Base-by-base conservation (phyloP, 2,113 vertebrate genomes). In the Proterorhinus semilunaris region DNA sequence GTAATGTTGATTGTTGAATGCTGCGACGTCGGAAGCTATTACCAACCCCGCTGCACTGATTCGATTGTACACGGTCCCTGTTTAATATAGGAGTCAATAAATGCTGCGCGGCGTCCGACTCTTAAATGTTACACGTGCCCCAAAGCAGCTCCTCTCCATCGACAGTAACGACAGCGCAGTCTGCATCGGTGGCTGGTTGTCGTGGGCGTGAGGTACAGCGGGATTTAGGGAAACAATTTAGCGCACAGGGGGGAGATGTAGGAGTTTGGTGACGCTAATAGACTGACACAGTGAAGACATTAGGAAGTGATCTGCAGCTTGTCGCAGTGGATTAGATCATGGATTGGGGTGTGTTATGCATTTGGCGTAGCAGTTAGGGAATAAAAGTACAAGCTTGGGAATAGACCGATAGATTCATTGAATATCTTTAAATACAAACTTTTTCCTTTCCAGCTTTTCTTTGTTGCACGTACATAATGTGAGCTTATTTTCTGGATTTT, bases 21-120 rank as follows among this genome's bases (percentile, higher is more conserved):
- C 6, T 45, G n/a, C n/a, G n/a, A 42, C 3, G 36, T 59, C 42
- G n/a, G 17, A 65, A n/a, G 62, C 45, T 46, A 63, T 63, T 63
- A 47, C 21, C 62, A 13, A 51, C 46, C n/a, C n/a, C 11, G n/a
- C 47, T 16, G 51, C 36, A 75, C 50, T 61, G 54, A 62, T 75
- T 78, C 62, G 10, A 70, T 69, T 66, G 44, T 51, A 54, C 17
- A 44, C 17, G 43, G 54, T 66, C 66, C 54, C 66, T 58, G 54
- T 10, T 65, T 65, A 76, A 81, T 79, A 42, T 62, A 36, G 49
- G 66, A 49, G 27, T 69, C 74, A 63, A 73, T 74, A 44, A 73
- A 6, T 51, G 70, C 50, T 79, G 59, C 57, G 48, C 43, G 55
- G 48, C 43, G 55, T 17, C 36, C 53, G 53, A 57, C 15, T 72